Base-by-base conservation (phyloP, 2,888 invertebrate genomes). In the Aphodius sticticus region DNA sequence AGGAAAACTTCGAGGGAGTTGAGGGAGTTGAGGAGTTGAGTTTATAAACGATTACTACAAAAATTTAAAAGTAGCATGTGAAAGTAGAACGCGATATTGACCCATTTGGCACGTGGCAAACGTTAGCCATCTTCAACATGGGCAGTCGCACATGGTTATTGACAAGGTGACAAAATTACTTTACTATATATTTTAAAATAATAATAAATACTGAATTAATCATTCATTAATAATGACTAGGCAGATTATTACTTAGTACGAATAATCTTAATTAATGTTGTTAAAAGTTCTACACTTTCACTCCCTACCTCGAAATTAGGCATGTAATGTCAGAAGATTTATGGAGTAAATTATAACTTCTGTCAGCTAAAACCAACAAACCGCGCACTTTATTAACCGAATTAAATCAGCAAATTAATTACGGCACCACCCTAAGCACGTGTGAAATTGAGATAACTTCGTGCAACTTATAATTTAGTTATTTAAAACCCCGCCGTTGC, bases 281-380 rank as follows among this genome's bases (percentile, higher is more conserved):
- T 53, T 53, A 53, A 53, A 53, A 53, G 53, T 53, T 53, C 53
- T 53, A 53, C 53, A 53, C 53, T 53, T 53, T 53, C 53, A 53
- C 53, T 53, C 53, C 53, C 53, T 12, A 53, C 12, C 53, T 53
- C 12, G 4, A 53, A 53, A 53, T 53, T 7, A 53, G 12, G 53
- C 53, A 53, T 53, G 7, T 53, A 53, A 53, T 5, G 12, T 5
- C 53, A 12, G 53, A 7, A 53, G 12, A 53, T 53, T 53, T 53
- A 53, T 53, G 1, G 53, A 53, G 53, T 53, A 53, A 53, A 53
- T 53, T 12, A 53, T 53, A 53, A 53, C 53, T 53, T 53, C 53
- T 53, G 53, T 53, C 53, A 53, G 53, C 53, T 7, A 53, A 53
- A 53, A 53, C 53, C 53, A 12, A 53, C 53, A 53, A 53, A 53